Evolutionary conservation across 1,140 invertebrate genomes (phyloP).

Genomic region (Coenobita brevimanus): DNA sequence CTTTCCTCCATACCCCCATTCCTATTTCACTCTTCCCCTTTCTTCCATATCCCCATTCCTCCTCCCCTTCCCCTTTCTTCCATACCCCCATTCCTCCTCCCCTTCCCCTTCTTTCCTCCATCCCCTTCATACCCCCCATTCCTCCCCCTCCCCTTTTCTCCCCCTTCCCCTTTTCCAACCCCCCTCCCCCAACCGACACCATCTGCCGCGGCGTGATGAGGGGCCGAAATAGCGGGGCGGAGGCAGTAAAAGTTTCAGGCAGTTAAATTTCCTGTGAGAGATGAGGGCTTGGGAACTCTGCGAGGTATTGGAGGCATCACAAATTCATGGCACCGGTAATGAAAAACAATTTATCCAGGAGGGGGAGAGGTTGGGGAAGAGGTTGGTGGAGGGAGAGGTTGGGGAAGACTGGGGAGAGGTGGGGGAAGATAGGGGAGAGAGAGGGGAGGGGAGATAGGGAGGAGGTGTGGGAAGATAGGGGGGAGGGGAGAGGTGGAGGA

Average conservation of each 20-base stretch:
- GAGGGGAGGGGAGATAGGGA: background rate
- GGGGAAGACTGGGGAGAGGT: background rate
- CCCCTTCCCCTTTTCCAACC: too few species aligned
- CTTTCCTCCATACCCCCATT: too few species aligned
- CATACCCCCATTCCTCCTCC: too few species aligned
- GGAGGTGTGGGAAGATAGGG: background rate
- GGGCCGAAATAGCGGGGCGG: background rate
- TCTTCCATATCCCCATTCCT: too few species aligned
- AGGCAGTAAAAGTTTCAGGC: slow-evolving; percentile 37
- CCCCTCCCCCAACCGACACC: too few species aligned
- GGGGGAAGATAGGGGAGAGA: background rate
- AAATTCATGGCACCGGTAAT: slow-evolving; percentile 54
- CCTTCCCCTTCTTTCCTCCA: too few species aligned
- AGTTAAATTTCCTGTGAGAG: slow-evolving; percentile 53
- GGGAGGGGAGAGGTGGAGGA: too few species aligned
- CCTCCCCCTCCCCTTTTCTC: too few species aligned
- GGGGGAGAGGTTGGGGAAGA: background rate
- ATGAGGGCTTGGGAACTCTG: slow-evolving; percentile 16
- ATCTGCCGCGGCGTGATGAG: background rate
- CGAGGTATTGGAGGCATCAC: slow-evolving; percentile 13
- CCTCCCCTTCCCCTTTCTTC: too few species aligned
- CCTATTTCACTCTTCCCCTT: too few species aligned
- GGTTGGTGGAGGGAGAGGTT: background rate
- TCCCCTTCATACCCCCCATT: too few species aligned
- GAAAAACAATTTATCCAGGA: slow-evolving; percentile 56